phyloP scores from a whole-genome alignment of 2,113 vertebrate species.

The Leptobrachium ailaonicum region DNA sequence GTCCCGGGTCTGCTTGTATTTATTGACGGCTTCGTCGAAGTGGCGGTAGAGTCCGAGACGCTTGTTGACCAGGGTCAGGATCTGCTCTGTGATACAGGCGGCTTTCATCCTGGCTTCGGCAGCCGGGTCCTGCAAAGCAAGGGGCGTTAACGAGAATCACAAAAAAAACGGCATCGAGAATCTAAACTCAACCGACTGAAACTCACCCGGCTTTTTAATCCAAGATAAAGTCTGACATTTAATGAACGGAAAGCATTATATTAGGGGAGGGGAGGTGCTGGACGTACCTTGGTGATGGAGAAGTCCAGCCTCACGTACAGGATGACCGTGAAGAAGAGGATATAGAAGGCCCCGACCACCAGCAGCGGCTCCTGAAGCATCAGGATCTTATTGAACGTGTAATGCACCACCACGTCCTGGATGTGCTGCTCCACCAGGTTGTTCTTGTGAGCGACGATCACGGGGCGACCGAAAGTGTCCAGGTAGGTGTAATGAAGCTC shows the following conservation, averaged over 20 bases:
- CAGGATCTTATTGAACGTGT: conserved; percentile 81
- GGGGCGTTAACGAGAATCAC: not conserved
- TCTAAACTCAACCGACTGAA: too few species aligned
- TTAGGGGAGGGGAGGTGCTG: not conserved
- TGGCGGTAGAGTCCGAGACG: conserved; percentile 92
- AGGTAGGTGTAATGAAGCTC: conserved; percentile 95
- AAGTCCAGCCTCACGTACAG: conserved; percentile 95
- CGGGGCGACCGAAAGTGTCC: conserved; percentile 93
- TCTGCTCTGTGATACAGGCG: conserved; percentile 96
- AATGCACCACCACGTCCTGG: conserved; percentile 91
- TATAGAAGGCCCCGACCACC: conserved; percentile 94
- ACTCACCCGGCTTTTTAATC: too few species aligned
- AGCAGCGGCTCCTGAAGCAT: conserved; percentile 97
- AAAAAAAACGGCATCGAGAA: too few species aligned
- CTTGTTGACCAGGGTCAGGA: conserved; percentile 93
- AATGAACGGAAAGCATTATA: not conserved
- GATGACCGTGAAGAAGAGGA: conserved; percentile 96
- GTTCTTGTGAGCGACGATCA: conserved; percentile 89
- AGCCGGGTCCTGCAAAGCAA: conserved; percentile 82
- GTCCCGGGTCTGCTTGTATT: conserved; percentile 94
- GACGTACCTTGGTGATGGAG: conserved; percentile 92
- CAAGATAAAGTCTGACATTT: not conserved
- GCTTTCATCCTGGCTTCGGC: conserved; percentile 98
- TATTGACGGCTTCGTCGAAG: conserved; percentile 93
- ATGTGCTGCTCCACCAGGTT: conserved; percentile 98